A percentile compares a stretch with the other conserved stretches of the same genome.
Conservation (phyloP, 53 echinoderm and acorn worm species). For the Temnopleurus reevesii region DNA sequence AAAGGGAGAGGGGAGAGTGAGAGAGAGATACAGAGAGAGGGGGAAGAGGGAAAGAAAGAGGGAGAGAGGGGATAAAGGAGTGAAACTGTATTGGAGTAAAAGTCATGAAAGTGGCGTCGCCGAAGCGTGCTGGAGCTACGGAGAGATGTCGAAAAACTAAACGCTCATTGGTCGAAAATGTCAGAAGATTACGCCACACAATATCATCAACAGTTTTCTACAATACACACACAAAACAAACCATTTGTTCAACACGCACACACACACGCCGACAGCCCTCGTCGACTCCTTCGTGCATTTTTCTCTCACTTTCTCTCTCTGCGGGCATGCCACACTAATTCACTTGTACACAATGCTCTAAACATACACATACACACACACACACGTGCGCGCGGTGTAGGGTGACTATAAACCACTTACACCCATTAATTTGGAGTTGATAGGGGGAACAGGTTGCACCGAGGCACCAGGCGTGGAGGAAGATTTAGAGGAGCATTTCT, state of each 20-base stretch:
- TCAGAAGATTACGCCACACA: conserved; percentile 52
- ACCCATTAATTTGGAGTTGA: conserved; percentile 47
- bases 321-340: not conserved
- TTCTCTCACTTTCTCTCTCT: not conserved
- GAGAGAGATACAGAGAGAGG: not conserved
- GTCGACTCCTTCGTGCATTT: not conserved
- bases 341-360: conserved; percentile 38
- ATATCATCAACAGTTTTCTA: conserved; percentile 47
- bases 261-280: not conserved
- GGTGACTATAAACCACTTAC: conserved; percentile 52
- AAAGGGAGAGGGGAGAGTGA: not conserved
- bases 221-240: conserved; percentile 4
- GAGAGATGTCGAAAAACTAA: not conserved
- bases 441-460: conserved; percentile 46
- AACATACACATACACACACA: conserved; percentile 41
- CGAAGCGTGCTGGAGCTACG: not conserved
- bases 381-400: conserved; percentile 36
- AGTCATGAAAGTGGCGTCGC: conserved; percentile 25
- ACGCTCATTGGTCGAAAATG: conserved; percentile 53
- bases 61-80: not conserved
- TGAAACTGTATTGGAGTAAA: not conserved
- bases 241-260: not conserved
- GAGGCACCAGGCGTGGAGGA: not conserved
- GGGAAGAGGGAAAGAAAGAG: not conserved
- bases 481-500: too few species aligned